Evolutionary conservation across 1,140 invertebrate species (phyloP), one percentile per base, ranked within the genome.

Genomic region (Panulirus ornatus): DNA sequence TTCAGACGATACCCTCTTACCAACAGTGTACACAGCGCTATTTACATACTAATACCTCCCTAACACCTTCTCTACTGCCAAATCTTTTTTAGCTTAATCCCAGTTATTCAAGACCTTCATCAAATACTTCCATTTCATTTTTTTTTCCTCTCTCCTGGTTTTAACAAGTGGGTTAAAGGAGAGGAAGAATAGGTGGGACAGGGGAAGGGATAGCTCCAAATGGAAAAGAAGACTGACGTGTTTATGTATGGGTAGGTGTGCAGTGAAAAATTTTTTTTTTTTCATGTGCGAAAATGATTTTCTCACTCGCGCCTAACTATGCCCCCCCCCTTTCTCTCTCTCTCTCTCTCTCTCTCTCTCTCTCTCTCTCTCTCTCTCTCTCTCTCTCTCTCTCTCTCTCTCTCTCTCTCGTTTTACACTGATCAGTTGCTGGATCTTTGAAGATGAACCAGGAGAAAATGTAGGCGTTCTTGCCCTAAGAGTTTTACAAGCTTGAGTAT

Each of bases 311-410:
- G 11, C 51, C 22, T 22, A 11, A 11, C 22, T 22, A 11, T 22
- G 11, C 51, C 22, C 51, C 22, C 51, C 22, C 51, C 22, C 51
- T 58, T 22, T 58, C 51, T 58, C 51, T 58, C 51, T 58, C 51
- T 58, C 51, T 58, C 51, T 58, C 51, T 58, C 51, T 58, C 51
- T 58, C 51, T 58, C 51, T 58, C 51, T 58, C 51, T 58, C 51
- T 58, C 51, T 58, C 51, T 58, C 51, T 58, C 51, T 58, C 51
- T 58, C 51, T 58, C 51, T 58, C 51, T 58, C 51, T 58, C 51
- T 58, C 51, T 58, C 51, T 58, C 51, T 58, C 51, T 58, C 51
- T 58, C 51, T 58, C 51, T 58, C 51, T 58, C 51, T 58, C 51
- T 58, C 51, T 58, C 51, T 58, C 51, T 58, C 51, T 58, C 51